These are phyloP conservation scores for Drosophila simulans DNA, from an alignment of 1,140 invertebrate genomes.

Conservation along the genomic window DNA sequence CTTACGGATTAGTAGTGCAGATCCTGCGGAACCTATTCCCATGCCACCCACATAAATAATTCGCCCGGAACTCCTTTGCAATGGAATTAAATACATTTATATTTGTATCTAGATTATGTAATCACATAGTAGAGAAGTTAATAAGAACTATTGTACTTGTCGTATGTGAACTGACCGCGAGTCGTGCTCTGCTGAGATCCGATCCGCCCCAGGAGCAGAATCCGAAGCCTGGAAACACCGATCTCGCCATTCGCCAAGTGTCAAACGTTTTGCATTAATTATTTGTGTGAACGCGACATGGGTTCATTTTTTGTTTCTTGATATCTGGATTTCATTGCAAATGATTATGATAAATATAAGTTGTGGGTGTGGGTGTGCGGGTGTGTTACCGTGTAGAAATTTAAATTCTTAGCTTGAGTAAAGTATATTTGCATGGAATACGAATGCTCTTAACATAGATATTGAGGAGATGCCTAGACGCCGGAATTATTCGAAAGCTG, in stretches of 20 bases:
- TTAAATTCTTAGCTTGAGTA: conserved; percentile 73
- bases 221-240: not conserved
- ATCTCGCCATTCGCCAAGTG: conserved; percentile 32
- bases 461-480: conserved; percentile 50
- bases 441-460: conserved; percentile 58
- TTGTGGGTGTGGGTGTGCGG: conserved; percentile 27
- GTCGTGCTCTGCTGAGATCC: not conserved
- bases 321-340: conserved; percentile 68
- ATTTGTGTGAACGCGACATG: conserved; percentile 56
- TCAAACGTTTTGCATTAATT: conserved; percentile 20
- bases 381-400: conserved; percentile 29
- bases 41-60: conserved; percentile 2
- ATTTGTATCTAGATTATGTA: conserved; percentile 72
- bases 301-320: conserved; percentile 4
- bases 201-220: conserved; percentile 11
- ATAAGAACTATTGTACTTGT: conserved; percentile 48
- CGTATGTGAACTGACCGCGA: conserved; percentile 21
- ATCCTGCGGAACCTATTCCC: too few species aligned
- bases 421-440: conserved; percentile 75
- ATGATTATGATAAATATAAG: conserved; percentile 73
- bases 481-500: conserved; percentile 85
- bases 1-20: too few species aligned
- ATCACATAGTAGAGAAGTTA: conserved; percentile 69
- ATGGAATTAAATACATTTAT: conserved; percentile 75
- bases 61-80: conserved; percentile 47